Conservation (phyloP, 1,140 invertebrate genomes). For the Batillaria attramentaria region DNA sequence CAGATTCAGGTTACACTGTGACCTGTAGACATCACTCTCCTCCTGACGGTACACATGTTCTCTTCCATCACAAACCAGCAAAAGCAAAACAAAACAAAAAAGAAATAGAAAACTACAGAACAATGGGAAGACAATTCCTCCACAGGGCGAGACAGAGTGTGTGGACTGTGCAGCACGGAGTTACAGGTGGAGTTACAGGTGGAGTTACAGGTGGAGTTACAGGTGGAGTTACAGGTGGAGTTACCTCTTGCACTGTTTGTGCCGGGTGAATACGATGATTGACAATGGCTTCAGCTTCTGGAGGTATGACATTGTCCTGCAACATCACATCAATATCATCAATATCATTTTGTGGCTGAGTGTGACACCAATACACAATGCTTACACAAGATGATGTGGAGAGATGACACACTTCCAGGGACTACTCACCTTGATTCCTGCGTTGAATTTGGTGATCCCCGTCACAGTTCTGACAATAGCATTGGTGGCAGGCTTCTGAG, state of each 20-base stretch:
- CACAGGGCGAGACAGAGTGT: too few species aligned
- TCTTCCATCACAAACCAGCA: too few species aligned
- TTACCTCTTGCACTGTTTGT: conserved; percentile 73
- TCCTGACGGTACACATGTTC: too few species aligned
- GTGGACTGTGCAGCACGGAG: too few species aligned
- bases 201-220: background rate
- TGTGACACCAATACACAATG: background rate
- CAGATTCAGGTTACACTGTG: too few species aligned
- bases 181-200: too few species aligned
- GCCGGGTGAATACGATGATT: conserved; percentile 77
- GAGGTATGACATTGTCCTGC: conserved; percentile 76
- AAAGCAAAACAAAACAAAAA: too few species aligned
- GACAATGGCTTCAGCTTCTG: conserved; percentile 73
- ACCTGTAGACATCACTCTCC: too few species aligned
- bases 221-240: background rate
- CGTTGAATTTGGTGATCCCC: conserved; percentile 75
- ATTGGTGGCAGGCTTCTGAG: conserved; percentile 69
- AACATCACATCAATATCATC: conserved; percentile 12
- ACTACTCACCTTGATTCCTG: conserved; percentile 72
- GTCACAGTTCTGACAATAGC: conserved; percentile 75
- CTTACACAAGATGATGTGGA: background rate
- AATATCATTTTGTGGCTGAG: background rate
- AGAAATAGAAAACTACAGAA: too few species aligned
- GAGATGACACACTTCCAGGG: background rate
- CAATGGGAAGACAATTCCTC: too few species aligned